phyloP scores from a whole-genome alignment of 2,797 vertebrate species.

The Glyptemys insculpta region DNA sequence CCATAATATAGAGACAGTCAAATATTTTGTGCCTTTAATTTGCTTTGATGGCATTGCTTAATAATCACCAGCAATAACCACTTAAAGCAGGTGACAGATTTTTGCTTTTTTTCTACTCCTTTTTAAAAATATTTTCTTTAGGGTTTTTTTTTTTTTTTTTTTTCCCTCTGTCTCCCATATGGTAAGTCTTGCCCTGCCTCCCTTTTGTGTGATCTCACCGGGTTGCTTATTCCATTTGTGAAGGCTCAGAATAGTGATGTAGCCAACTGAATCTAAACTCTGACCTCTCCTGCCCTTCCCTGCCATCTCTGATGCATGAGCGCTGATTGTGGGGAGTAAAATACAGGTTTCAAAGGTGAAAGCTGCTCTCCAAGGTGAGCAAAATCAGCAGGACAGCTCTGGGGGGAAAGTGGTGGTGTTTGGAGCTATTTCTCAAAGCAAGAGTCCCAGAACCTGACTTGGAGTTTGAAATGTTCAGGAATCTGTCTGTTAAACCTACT shows the following conservation, averaged over 20 bases:
- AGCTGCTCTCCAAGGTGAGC: background rate
- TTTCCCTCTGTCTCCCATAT: background rate
- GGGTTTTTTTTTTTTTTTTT: background rate
- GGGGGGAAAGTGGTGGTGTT: background rate
- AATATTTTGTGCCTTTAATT: background rate
- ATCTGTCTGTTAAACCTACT: background rate
- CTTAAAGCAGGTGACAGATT: background rate
- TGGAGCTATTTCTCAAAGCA: background rate
- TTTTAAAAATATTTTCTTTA: background rate
- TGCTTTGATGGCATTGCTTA: background rate
- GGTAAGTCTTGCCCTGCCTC: background rate
- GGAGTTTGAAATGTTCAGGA: background rate
- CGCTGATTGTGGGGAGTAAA: background rate
- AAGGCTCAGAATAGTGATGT: background rate
- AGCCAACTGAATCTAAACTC: fast-evolving
- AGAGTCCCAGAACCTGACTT: background rate
- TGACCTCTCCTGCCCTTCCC: background rate
- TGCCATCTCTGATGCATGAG: background rate
- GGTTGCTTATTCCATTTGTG: background rate
- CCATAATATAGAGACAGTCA: background rate
- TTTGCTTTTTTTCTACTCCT: background rate
- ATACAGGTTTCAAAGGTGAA: background rate
- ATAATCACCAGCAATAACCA: background rate
- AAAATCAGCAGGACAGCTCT: background rate
- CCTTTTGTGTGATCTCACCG: background rate